Base-by-base conservation (phyloP, 2,888 invertebrate species). In the Morpho helenor region DNA sequence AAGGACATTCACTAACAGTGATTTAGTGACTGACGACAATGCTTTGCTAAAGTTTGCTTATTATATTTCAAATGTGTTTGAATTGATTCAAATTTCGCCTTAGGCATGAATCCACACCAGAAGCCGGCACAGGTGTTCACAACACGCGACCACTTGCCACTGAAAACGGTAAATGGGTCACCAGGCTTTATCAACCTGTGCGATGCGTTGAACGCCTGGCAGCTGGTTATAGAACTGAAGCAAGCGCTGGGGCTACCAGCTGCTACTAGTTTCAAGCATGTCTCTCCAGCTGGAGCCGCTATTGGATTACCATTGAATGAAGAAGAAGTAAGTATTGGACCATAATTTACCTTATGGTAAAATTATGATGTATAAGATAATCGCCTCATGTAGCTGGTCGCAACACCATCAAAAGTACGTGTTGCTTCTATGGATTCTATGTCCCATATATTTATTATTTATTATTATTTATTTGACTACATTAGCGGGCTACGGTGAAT, bases 121-220 rank as follows among this genome's bases (percentile, higher is more conserved):
- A 97, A 97, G 78, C 98, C 98, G 0, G 98, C 98, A 0, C 98
- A 98, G 76, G 89, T 99, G 7, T 98, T 94, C 80, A 97, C 97
- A 0, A 95, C 94, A 0, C 82, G 94, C 23, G 92, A 95, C 55
- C 91, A 94, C 54, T 89, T 99, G 56, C 99, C 99, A 0, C 82
- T 99, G 7, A 95, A 91, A 65, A 97, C 98, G 3, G 79, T 98
- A 39, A 99, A 99, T 82, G 98, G 98, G 7, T 95, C 98, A 0
- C 99, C 99, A 0, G 99, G 99, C 1, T 99, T 96, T 81, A 99
- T 99, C 69, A 99, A 99, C 84, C 92, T 99, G 4, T 98, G 98
- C 73, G 99, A 99, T 83, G 99, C 98, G 0, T 91, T 99, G 1
- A 99, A 99, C 80, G 99, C 96, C 0, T 99, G 98, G 96, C 99